Evolutionary conservation across 2,113 vertebrate genomes (phyloP).

Genomic region (Dolichotis patagonum): DNA sequence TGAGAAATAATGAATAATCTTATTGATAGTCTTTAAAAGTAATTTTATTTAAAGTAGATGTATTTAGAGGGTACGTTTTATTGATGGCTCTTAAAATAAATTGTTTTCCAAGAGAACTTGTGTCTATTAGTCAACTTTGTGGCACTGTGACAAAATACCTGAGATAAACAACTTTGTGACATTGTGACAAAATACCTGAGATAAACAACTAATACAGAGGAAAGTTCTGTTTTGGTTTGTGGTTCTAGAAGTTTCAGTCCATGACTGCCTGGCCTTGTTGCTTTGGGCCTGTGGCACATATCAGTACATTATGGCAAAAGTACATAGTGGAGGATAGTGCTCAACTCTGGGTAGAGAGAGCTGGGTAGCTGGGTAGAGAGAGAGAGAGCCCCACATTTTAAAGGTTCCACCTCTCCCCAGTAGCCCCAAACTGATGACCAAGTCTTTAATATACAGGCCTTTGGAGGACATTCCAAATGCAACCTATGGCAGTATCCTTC

Average conservation of each 20-base stretch:
- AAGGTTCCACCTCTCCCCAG: neutral
- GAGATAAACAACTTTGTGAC: neutral
- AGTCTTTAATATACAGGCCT: neutral
- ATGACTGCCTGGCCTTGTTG: neutral
- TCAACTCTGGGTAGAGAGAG: neutral
- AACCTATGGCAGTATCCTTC: neutral
- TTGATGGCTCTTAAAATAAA: neutral
- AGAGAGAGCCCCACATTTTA: neutral
- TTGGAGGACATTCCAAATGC: neutral
- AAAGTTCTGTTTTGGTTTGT: neutral
- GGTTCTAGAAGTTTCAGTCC: neutral
- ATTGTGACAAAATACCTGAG: neutral
- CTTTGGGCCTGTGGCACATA: neutral
- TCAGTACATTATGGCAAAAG: neutral
- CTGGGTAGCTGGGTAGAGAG: neutral
- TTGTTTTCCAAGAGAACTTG: neutral
- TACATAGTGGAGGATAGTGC: neutral
- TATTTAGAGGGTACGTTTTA: slow-evolving; percentile 2
- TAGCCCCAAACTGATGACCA: neutral
- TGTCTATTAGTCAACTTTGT: neutral
- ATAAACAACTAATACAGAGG: neutral
- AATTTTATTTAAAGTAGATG: slow-evolving; percentile 5
- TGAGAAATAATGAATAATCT: neutral
- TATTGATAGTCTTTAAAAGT: neutral
- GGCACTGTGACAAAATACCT: neutral